Evolutionary conservation across 1,140 invertebrate genomes (phyloP), one percentile per base, ranked within the genome.

Genomic region (Holcopasites calliopsidis): DNA sequence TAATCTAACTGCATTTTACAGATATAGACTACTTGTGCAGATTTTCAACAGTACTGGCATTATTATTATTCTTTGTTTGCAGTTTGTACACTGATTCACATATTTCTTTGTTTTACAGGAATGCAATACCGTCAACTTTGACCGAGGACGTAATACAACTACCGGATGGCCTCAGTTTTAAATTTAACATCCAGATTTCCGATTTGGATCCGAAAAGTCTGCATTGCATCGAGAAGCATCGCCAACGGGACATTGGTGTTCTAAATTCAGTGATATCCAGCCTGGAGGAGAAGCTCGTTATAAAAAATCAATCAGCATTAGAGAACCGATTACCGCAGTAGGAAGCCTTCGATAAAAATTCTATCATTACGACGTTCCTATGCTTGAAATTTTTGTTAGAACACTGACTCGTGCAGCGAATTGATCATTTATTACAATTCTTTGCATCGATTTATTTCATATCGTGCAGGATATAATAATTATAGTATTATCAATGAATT

Each of bases 171-270:
- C 76, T 80, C 3, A 83, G 76, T n/a, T 93, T 91, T 81, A 58
- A 89, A 10, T 90, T 90, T 4, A 91, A 86, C 70, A 86, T 93
- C 40, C 91, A 90, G 28, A 86, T 93, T 40, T 89, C 91, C 0
- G 93, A 93, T 82, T 72, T 93, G 35, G 93, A 94, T 78, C 91
- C 93, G 4, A 94, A 94, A 79, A 92, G 88, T 75, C 40, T 93
- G 10, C 85, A 90, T 10, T 91, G 91, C 50, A 92, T 94, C 68
- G 87, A 92, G 47, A 93, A 92, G 75, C 93, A 94, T 87, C 86
- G 80, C 26, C 88, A 89, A 60, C 88, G 92, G 55, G 92, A 93
- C 60, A 69, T 55, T n/a, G 83, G 91, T 47, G 87, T 93, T 58
- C 73, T 92, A 31, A 71, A 85, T 68, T 87, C 91, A 21, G 88